Evolutionary conservation across 2,888 invertebrate species (phyloP).

Genomic region (Beris chalybata): DNA sequence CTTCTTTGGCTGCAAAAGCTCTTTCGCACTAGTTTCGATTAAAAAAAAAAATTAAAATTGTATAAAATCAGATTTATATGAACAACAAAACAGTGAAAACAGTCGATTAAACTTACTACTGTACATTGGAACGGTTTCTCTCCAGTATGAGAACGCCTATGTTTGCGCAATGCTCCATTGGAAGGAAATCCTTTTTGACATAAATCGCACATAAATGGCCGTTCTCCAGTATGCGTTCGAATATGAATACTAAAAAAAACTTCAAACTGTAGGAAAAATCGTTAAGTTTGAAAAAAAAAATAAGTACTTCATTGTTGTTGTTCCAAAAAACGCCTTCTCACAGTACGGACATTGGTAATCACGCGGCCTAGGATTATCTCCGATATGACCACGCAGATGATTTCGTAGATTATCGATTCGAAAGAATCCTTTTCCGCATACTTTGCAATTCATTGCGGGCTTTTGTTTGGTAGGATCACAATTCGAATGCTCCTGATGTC

Average conservation of each 20-base stretch:
- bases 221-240: conserved; percentile 68
- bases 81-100: conserved; percentile 23
- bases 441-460: conserved; percentile 53
- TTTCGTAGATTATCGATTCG: conserved; percentile 72
- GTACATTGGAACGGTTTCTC: conserved; percentile 69
- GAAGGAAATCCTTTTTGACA: conserved; percentile 75
- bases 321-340: conserved; percentile 67
- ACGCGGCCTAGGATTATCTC: conserved; percentile 61
- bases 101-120: conserved; percentile 56
- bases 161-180: conserved; percentile 75
- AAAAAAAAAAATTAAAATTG: conserved; percentile 28
- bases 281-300: conserved; percentile 3
- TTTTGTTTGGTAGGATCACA: conserved; percentile 48
- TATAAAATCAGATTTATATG: background rate
- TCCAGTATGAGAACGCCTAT: conserved; percentile 64
- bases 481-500: conserved; percentile 51
- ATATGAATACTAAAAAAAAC: conserved; percentile 60
- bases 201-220: conserved; percentile 71
- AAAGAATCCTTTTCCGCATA: conserved; percentile 53
- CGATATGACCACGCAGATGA: conserved; percentile 70
- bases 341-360: conserved; percentile 67
- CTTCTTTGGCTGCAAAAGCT: conserved; percentile 80
- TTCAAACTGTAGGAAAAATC: conserved; percentile 13
- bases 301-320: conserved; percentile 59
- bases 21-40: conserved; percentile 66